Evolutionary conservation across 2,797 vertebrate species (phyloP).

Genomic region (Rhinichthys osculus): DNA sequence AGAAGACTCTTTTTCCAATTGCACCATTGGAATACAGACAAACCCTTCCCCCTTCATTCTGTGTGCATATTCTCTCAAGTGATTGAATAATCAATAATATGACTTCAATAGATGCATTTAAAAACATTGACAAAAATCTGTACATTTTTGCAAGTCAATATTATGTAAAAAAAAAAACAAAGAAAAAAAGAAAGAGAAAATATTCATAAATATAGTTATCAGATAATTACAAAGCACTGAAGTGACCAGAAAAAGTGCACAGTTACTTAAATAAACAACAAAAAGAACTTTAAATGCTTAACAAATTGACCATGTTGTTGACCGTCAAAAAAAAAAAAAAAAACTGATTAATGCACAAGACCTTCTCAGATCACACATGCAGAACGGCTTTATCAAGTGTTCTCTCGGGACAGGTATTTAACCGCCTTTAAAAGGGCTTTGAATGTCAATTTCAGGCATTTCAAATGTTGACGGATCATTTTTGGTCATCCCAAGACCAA

Average conservation of each 20-base stretch:
- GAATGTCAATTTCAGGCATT: slow-evolving; percentile 38
- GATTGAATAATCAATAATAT: slow-evolving; percentile 48
- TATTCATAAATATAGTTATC: slow-evolving; percentile 83
- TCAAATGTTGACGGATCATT: slow-evolving; percentile 14
- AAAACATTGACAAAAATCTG: slow-evolving; percentile 68
- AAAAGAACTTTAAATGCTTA: slow-evolving; percentile 26
- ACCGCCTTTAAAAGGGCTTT: slow-evolving; percentile 24
- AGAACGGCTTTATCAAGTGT: slow-evolving; percentile 29
- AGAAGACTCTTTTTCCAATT: slow-evolving; percentile 45
- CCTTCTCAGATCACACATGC: slow-evolving; percentile 25
- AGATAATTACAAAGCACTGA: slow-evolving; percentile 85
- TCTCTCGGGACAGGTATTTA: slow-evolving; percentile 18
- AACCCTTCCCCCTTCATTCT: slow-evolving; percentile 25
- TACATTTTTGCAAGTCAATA: slow-evolving; percentile 84
- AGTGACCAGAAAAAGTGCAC: slow-evolving; percentile 86
- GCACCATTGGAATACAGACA: slow-evolving; percentile 43
- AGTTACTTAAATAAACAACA: slow-evolving; percentile 83
- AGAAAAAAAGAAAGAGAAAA: slow-evolving; percentile 62
- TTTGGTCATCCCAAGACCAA: slow-evolving; percentile 8
- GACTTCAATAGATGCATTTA: slow-evolving; percentile 50
- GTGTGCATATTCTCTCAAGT: slow-evolving; percentile 54
- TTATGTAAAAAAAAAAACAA: slow-evolving; percentile 82
- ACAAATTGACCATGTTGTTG: slow-evolving; percentile 27
- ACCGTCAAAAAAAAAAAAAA: slow-evolving; percentile 10
- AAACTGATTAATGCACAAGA: slow-evolving; percentile 41